These are phyloP conservation scores for Drosophila vallismaia DNA, from an alignment of 2,888 invertebrate species.

Conservation along the genomic window DNA sequence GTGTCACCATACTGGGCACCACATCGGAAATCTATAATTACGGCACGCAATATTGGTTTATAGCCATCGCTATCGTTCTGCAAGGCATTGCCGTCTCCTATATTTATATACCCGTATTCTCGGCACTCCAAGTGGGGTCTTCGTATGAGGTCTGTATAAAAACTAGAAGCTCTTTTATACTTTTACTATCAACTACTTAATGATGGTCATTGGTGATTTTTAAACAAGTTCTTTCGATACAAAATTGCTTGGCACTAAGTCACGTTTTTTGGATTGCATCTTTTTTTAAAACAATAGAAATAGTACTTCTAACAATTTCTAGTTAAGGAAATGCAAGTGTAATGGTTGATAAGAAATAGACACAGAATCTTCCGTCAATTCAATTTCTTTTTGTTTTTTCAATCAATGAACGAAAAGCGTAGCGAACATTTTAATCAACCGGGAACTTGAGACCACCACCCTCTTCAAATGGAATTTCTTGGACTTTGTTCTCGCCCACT, in stretches of 20 bases:
- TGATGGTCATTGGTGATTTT: background rate
- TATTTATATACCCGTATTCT: constrained; percentile 93
- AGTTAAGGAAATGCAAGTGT: background rate
- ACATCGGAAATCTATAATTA: constrained; percentile 94
- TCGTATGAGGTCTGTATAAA: constrained; percentile 89
- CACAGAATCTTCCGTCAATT: constrained; percentile 3
- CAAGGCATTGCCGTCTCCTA: constrained; percentile 88
- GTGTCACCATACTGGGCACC: constrained; percentile 93
- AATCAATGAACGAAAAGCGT: constrained; percentile 40
- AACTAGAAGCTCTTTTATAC: constrained; percentile 16
- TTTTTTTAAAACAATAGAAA: background rate
- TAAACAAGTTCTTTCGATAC: background rate
- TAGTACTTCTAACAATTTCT: too few species aligned
- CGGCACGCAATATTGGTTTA: constrained; percentile 92
- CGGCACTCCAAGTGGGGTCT: constrained; percentile 89
- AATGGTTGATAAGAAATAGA: constrained; percentile 1
- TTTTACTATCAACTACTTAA: constrained; percentile 9
- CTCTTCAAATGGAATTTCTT: constrained; percentile 35
- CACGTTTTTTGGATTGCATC: background rate
- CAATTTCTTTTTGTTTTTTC: background rate
- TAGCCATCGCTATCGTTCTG: constrained; percentile 88
- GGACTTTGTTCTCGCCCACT: constrained; percentile 61
- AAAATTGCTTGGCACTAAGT: background rate
- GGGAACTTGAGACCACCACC: constrained; percentile 32
- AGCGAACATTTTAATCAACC: constrained; percentile 65